A percentile compares a stretch with the other conserved stretches of the same genome.
Evolutionary conservation across 2,888 invertebrate species (phyloP).

Genomic region (Tenthredo scrophulariae): DNA sequence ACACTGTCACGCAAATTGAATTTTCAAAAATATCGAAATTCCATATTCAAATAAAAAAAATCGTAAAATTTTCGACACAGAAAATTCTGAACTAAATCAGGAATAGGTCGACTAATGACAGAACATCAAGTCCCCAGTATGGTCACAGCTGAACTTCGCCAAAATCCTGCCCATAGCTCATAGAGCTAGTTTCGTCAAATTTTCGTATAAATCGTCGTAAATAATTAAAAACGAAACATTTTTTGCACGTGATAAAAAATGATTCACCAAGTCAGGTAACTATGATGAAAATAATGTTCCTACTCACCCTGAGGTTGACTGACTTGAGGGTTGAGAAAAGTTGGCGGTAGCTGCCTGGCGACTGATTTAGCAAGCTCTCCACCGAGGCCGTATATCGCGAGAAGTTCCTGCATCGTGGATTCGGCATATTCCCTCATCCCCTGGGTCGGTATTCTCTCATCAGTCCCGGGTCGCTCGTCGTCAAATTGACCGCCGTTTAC

Average conservation of each 20-base stretch:
- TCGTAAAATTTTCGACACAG: too few species aligned
- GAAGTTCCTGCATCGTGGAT: constrained; percentile 80
- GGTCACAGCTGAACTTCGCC: too few species aligned
- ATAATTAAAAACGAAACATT: background rate
- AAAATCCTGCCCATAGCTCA: too few species aligned
- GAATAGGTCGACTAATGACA: too few species aligned
- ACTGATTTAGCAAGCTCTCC: constrained; percentile 77
- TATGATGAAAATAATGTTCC: background rate
- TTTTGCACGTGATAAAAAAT: too few species aligned
- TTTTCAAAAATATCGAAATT: background rate
- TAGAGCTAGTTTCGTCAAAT: too few species aligned
- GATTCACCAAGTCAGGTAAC: too few species aligned
- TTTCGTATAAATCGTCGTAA: too few species aligned
- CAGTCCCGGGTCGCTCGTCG: constrained; percentile 59
- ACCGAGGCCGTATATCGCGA: constrained; percentile 79
- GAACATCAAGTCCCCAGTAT: too few species aligned
- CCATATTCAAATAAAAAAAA: too few species aligned
- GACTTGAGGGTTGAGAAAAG: constrained; percentile 73
- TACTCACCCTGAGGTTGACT: constrained; percentile 70
- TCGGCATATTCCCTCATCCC: constrained; percentile 80
- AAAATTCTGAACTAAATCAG: too few species aligned
- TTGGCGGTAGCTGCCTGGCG: constrained; percentile 76
- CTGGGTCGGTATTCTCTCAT: constrained; percentile 70
- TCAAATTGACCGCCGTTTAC: constrained; percentile 64
- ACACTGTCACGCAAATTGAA: background rate